Base-by-base conservation (phyloP, 1,140 invertebrate species). In the Drosophila rufa region DNA sequence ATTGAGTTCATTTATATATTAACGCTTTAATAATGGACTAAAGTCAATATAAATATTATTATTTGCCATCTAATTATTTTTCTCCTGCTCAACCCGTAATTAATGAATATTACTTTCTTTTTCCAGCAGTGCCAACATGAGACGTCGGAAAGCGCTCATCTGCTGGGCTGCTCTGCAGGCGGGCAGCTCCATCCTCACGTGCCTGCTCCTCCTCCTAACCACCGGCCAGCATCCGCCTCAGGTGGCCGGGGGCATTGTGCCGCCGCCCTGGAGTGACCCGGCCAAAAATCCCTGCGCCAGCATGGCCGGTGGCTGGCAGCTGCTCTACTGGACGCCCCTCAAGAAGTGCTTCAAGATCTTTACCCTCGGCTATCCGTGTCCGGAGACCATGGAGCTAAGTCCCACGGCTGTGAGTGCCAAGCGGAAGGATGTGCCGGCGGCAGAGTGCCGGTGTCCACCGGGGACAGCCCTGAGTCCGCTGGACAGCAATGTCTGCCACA, bases 341-440 rank as follows among this genome's bases (percentile, higher is more conserved):
- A 96, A 96, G 68, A 96, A 96, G 92, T 97, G 97, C 92, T 97
- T 97, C 91, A 96, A 96, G 91, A 97, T 97, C 92, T 97, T 97
- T 87, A 93, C 96, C 94, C 94, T 96, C 69, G 96, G 96, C 6
- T 94, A 96, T 62, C 96, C 96, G 1, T 97, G 97, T 92, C 96
- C 96, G 7, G 95, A 96, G 6, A 97, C 96, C 1, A 97, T 97
- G 95, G 97, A 97, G 92, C 89, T 97, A 7, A 96, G 95, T 66
- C 96, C 96, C 3, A 93, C 91, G 12, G 67, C 79, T 1, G 71
- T 79, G 2, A 91, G 91, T 56, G 85, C 85, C 0, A 85, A 85
- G 19, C 36, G 87, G 0, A 86, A 82, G 56, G 91, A 83, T 61
- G 93, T 93, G 0, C 91, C 93, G 0, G 92, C 94, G 12, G 94